A percentile compares a stretch with the other conserved stretches of the same genome.
phyloP scores from a whole-genome alignment of 2,113 vertebrate species.

The Hydrochoerus hydrochaeris region DNA sequence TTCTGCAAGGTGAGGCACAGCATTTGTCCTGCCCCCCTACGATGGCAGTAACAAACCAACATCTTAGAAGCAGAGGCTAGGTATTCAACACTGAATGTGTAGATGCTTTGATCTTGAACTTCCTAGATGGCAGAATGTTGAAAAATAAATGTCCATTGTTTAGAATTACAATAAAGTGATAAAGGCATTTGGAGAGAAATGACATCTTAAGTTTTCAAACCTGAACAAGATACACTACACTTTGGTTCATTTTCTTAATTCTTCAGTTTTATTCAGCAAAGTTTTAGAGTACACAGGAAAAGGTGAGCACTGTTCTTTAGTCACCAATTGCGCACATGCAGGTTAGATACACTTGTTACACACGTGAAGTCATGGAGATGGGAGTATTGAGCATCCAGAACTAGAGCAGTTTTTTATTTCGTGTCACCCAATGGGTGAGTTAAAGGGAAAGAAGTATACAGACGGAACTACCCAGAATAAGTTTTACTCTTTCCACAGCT shows the following conservation, averaged over 20 bases:
- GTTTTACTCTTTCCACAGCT: not conserved
- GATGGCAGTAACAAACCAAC: not conserved
- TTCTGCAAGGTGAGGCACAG: not conserved
- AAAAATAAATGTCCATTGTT: not conserved
- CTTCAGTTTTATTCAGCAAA: not conserved
- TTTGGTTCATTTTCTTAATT: not conserved
- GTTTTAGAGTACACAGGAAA: not conserved
- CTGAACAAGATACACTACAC: not conserved
- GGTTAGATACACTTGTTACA: not conserved
- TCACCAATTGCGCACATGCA: not conserved
- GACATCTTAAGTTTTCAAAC: not conserved
- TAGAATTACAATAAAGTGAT: not conserved
- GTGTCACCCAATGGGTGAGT: not conserved
- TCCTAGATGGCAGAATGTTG: not conserved
- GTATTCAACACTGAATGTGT: not conserved
- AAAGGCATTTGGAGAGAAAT: not conserved
- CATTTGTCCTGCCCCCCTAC: not conserved
- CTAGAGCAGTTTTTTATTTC: not conserved
- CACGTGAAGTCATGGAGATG: not conserved
- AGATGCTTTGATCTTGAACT: not conserved
- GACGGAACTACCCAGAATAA: not conserved
- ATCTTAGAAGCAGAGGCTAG: not conserved
- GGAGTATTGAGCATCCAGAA: not conserved
- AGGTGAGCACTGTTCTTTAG: not conserved
- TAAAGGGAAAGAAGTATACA: not conserved